Base-by-base conservation (phyloP, 1,140 invertebrate genomes). In the Megathymus violae region DNA sequence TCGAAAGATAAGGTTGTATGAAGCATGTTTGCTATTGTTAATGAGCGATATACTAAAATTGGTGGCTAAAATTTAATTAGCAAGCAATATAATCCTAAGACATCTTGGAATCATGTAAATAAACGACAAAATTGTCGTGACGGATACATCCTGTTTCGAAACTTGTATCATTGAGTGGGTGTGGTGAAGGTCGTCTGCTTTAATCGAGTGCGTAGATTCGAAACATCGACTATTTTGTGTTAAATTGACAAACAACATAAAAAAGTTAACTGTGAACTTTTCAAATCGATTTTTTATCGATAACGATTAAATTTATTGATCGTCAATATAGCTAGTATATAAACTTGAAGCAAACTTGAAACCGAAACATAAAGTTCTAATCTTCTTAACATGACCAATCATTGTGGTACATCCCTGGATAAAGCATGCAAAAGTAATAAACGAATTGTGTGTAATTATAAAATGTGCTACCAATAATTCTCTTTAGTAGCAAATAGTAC, bases 111-210 rank as follows among this genome's bases (percentile, higher is more conserved):
- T n/a, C n/a, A 54, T 44, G 40, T 25, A 27, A 56, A 73, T 67
- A 43, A 22, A 47, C 67, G 61, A 71, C 64, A 77, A 76, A 80
- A 76, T 78, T 78, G 71, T 79, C 74, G 76, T 80, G 78, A 78
- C 67, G 61, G 46, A 62, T 31, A 74, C 70, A 88, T 88, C 85
- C 82, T 86, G 83, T 72, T 84, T 27, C 68, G 54, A 51, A 62
- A 67, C 67, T 64, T 44, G 64, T 71, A 70, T 71, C 72, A 71
- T 70, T 76, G 72, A 79, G 81, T 86, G 64, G 84, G 83, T 73
- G 85, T 78, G 78, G 66, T 78, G 80, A 87, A 88, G 85, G 85
- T 65, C 84, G 69, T n/a, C 81, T 44, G 54, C 70, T 78, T 75
- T 69, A 67, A 74, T 64, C 67, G 62, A 60, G 34, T 56, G 59